Percentiles rank a stretch among this genome's conserved stretches.
Evolutionary conservation across 2,113 vertebrate species (phyloP).

Genomic region (Oncorhynchus clarkii): DNA sequence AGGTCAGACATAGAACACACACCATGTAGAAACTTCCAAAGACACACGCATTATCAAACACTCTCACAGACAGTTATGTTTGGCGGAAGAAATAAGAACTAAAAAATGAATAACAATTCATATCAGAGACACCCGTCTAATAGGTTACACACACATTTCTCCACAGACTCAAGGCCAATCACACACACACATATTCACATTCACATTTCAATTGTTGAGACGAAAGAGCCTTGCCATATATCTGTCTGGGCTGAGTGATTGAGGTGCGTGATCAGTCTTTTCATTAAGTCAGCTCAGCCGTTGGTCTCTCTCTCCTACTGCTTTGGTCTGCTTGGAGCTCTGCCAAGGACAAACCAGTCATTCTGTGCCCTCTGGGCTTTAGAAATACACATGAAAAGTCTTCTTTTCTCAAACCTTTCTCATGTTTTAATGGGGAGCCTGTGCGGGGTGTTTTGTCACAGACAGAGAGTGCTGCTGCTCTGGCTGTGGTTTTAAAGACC

Average conservation of each 20-base stretch:
- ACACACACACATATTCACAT: neutral
- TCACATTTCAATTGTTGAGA: neutral
- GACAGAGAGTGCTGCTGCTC: constrained; percentile 1
- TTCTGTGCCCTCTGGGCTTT: constrained; percentile 5
- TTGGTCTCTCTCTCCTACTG: neutral
- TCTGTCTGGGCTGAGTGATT: constrained; percentile 20
- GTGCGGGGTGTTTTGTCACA: constrained; percentile 7
- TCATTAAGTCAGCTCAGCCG: constrained; percentile 31
- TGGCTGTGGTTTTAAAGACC: neutral
- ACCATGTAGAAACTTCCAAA: neutral
- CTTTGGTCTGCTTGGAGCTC: constrained; percentile 26
- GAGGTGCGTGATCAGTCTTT: constrained; percentile 23
- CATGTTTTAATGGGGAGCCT: constrained; percentile 24
- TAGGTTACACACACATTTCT: neutral
- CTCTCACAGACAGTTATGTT: neutral
- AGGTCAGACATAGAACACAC: constrained; percentile 75
- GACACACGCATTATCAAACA: neutral
- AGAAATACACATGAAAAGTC: constrained; percentile 20
- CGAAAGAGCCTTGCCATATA: neutral
- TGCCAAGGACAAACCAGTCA: constrained; percentile 40
- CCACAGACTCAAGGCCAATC: neutral
- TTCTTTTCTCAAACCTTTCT: constrained; percentile 2
- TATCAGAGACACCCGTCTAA: neutral
- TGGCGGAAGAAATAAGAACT: neutral
- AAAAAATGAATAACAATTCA: too few species aligned